Percentiles rank a stretch among this genome's conserved stretches.
These are phyloP conservation scores for Microctenopoma stevenorrisi DNA, from an alignment of 2,797 vertebrate genomes.

Conservation along the genomic window DNA sequence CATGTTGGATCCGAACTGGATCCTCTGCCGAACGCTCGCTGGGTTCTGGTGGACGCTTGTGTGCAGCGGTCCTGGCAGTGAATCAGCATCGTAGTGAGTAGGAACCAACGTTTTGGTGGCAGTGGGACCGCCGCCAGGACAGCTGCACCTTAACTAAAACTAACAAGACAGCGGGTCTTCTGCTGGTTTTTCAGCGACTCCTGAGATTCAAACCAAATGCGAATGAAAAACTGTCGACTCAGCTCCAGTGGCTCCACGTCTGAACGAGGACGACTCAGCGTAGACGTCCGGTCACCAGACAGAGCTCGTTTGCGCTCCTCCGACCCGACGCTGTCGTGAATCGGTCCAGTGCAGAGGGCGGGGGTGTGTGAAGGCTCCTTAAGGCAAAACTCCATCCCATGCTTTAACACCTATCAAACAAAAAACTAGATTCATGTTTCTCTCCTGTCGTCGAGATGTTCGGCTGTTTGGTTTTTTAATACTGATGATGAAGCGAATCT, in stretches of 20 bases:
- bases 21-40: conserved; percentile 22
- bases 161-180: not conserved
- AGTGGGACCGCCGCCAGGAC: conserved; percentile 49
- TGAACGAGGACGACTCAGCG: conserved; percentile 36
- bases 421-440: conserved; percentile 38
- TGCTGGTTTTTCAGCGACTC: conserved; percentile 69
- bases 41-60: conserved; percentile 5
- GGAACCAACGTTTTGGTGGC: conserved; percentile 36
- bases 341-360: conserved; percentile 63
- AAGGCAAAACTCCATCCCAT: conserved; percentile 87
- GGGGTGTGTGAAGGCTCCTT: conserved; percentile 84
- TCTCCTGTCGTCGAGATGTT: conserved; percentile 43
- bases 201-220: conserved; percentile 75
- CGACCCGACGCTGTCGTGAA: conserved; percentile 19
- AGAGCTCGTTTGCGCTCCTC: conserved; percentile 23
- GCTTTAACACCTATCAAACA: conserved; percentile 70
- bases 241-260: conserved; percentile 22
- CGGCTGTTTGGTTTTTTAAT: conserved; percentile 37
- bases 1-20: not conserved
- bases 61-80: conserved; percentile 43
- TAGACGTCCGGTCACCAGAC: conserved; percentile 39
- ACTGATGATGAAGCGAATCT: conserved; percentile 66
- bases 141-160: conserved; percentile 11
- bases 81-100: conserved; percentile 3
- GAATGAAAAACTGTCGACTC: conserved; percentile 55